phyloP scores from a whole-genome alignment of 2,113 vertebrate species.

The Corythornis cristatus region DNA sequence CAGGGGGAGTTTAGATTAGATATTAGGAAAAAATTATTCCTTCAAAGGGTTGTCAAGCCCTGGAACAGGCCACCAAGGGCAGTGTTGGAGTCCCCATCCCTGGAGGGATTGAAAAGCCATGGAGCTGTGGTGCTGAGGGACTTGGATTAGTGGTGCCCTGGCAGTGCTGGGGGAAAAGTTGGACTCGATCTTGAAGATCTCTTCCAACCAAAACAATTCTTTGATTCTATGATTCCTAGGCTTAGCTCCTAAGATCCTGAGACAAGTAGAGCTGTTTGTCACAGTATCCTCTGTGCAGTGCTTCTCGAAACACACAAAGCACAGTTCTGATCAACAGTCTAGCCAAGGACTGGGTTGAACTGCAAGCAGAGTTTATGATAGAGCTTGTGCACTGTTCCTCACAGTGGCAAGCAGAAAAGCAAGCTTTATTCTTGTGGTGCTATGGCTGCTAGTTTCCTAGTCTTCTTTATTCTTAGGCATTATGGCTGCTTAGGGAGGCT shows the following conservation, averaged over 20 bases:
- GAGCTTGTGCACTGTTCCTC: background rate
- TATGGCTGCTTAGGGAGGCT: background rate
- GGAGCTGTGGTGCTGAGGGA: background rate
- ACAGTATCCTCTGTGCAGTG: background rate
- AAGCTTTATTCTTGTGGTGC: background rate
- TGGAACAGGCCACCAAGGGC: background rate
- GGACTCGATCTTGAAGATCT: background rate
- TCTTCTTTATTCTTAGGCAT: background rate
- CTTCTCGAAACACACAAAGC: background rate
- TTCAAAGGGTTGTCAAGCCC: background rate
- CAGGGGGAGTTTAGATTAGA: background rate
- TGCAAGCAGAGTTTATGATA: background rate
- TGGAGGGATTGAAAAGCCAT: background rate
- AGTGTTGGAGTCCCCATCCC: background rate
- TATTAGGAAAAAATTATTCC: background rate
- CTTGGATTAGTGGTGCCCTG: background rate
- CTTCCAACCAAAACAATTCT: background rate
- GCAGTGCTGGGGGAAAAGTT: background rate
- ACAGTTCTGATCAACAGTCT: background rate
- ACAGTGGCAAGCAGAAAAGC: background rate
- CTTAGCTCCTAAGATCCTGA: background rate
- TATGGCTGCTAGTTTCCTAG: background rate
- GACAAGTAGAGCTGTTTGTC: background rate
- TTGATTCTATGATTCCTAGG: background rate
- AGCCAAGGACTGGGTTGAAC: background rate